A percentile compares a stretch with the other conserved stretches of the same genome.
Conservation (phyloP, 2,113 vertebrate genomes). For the Rhabdomys dilectus region DNA sequence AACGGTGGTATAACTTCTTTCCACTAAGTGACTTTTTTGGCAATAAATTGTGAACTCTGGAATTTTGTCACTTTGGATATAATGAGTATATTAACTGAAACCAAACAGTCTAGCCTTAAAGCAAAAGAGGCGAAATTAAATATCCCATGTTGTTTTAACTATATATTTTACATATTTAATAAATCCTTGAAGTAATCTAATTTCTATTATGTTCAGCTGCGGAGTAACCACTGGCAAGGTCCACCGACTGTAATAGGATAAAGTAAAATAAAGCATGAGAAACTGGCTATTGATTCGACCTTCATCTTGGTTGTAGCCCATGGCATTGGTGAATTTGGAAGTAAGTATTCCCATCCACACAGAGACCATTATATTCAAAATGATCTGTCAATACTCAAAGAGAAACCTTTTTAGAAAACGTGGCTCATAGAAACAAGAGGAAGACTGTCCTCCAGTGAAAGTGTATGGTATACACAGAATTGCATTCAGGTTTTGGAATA, state of each 20-base stretch:
- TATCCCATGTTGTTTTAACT: background rate
- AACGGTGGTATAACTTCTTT: background rate
- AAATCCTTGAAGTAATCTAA: constrained; percentile 31
- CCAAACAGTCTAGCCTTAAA: background rate
- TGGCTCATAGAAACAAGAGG: background rate
- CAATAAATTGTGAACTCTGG: background rate
- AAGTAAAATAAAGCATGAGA: background rate
- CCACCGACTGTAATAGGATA: background rate
- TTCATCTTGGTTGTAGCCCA: background rate
- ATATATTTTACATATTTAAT: constrained; percentile 4
- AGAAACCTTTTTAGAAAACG: background rate
- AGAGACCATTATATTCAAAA: background rate
- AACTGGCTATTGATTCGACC: background rate
- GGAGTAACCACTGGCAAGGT: background rate
- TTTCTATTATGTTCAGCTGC: background rate
- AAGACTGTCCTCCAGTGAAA: background rate
- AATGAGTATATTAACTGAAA: background rate
- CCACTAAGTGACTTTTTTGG: background rate
- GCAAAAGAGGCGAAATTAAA: constrained; percentile 17
- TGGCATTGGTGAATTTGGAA: background rate
- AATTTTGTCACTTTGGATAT: background rate
- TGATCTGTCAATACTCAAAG: background rate
- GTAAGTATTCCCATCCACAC: background rate
- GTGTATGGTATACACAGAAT: background rate
- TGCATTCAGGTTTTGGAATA: background rate